A percentile compares a stretch with the other conserved stretches of the same genome.
Evolutionary conservation across 2,888 invertebrate genomes (phyloP).

Genomic region (Lithophane socia): DNA sequence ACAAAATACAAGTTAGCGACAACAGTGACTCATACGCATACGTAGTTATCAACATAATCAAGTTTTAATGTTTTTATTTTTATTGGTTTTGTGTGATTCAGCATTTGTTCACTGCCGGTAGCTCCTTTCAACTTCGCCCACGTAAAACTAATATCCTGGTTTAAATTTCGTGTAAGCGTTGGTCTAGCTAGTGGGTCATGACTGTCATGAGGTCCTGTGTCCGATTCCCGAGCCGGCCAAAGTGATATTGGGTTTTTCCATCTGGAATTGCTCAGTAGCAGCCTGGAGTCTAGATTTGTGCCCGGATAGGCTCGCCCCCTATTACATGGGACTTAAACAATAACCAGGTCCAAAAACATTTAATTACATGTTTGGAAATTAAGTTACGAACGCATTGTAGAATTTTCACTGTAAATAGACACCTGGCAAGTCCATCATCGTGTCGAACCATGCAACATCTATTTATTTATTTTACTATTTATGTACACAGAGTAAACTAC

Average conservation of each 20-base stretch:
- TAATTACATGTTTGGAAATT: neutral
- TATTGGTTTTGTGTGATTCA: slow-evolving; percentile 33
- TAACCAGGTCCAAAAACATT: neutral
- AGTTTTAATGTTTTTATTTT: slow-evolving; percentile 44
- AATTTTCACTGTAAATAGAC: neutral
- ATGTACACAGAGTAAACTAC: no score
- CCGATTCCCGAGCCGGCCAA: no score
- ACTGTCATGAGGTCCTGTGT: no score
- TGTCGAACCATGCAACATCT: neutral
- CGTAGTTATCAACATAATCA: slow-evolving; percentile 17
- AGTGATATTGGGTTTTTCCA: no score
- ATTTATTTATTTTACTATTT: no score
- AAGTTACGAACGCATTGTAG: neutral
- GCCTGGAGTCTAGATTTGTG: no score
- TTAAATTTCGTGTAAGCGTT: no score
- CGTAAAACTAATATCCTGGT: neutral
- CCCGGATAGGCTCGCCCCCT: no score
- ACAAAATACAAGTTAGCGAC: slow-evolving; percentile 21
- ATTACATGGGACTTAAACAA: no score
- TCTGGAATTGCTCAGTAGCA: no score
- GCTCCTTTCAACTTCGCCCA: slow-evolving; percentile 22
- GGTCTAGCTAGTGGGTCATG: no score
- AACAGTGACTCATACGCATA: slow-evolving; percentile 39
- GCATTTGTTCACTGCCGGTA: slow-evolving; percentile 1
- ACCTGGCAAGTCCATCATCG: neutral